phyloP scores from a whole-genome alignment of 2,888 invertebrate species.

The Alsophila aescularia region DNA sequence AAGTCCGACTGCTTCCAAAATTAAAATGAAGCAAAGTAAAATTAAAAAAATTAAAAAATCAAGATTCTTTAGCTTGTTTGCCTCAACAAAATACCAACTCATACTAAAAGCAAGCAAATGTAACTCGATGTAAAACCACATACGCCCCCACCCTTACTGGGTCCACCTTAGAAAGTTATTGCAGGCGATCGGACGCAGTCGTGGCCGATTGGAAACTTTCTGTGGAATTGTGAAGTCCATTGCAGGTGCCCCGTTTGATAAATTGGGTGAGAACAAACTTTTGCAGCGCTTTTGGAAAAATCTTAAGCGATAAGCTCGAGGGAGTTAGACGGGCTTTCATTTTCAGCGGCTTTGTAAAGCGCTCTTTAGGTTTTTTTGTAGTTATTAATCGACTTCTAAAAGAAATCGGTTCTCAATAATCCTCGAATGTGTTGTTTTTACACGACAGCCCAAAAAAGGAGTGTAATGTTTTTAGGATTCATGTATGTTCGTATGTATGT shows the following conservation, averaged over 20 bases:
- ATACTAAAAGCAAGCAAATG: too few species aligned
- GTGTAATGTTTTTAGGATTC: too few species aligned
- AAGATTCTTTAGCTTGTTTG: too few species aligned
- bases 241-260: conserved; percentile 47
- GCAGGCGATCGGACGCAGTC: conserved; percentile 36
- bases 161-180: conserved; percentile 37
- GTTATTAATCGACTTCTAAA: too few species aligned
- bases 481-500: too few species aligned
- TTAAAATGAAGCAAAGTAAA: too few species aligned
- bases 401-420: too few species aligned
- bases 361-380: conserved; percentile 3
- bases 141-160: conserved; percentile 3
- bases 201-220: conserved; percentile 37
- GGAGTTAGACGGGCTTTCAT: conserved; percentile 34
- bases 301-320: conserved; percentile 41
- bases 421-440: too few species aligned
- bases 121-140: neutral
- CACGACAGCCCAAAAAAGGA: too few species aligned
- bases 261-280: conserved; percentile 45
- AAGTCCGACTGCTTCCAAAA: too few species aligned
- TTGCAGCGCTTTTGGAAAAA: conserved; percentile 35
- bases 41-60: too few species aligned
- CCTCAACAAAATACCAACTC: too few species aligned
- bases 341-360: conserved; percentile 29
- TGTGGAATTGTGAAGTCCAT: conserved; percentile 37